A percentile compares a stretch with the other conserved stretches of the same genome.
Conservation (phyloP, 1,140 invertebrate genomes). For the Pseudomyrmex gracilis region DNA sequence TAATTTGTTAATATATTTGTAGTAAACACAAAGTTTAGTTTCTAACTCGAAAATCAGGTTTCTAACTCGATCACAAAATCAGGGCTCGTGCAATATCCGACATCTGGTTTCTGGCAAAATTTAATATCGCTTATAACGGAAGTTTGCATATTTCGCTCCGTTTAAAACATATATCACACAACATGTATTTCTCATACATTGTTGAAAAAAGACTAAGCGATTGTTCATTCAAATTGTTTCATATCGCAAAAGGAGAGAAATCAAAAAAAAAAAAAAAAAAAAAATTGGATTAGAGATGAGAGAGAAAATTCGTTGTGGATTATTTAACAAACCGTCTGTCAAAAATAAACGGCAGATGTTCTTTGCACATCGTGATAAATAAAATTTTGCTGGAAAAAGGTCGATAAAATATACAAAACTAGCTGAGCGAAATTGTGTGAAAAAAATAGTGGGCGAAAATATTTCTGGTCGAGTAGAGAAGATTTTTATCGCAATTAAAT, state of each 20-base stretch:
- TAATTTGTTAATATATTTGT: constrained; percentile 11
- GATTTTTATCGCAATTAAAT: background rate
- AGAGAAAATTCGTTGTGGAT: background rate
- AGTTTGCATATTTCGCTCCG: background rate
- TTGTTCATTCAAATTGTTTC: background rate
- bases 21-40: too few relatives aligned
- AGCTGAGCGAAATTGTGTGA: background rate
- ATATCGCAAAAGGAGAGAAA: background rate
- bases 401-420: background rate
- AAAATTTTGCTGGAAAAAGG: background rate
- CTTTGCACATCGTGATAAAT: background rate
- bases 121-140: constrained; percentile 21
- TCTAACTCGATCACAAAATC: constrained; percentile 8
- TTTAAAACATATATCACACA: background rate
- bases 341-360: background rate
- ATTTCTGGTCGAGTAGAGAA: too few relatives aligned
- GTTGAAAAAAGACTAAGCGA: background rate
- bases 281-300: constrained; percentile 19
- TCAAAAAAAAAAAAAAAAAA: too few relatives aligned
- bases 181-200: background rate
- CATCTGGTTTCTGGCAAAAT: background rate
- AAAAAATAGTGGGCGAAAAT: background rate
- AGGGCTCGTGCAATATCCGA: background rate
- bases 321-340: background rate
- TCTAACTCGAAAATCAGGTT: too few relatives aligned